phyloP scores from a whole-genome alignment of 2,113 vertebrate genomes.

The Cyprinodon brontotheroides region DNA sequence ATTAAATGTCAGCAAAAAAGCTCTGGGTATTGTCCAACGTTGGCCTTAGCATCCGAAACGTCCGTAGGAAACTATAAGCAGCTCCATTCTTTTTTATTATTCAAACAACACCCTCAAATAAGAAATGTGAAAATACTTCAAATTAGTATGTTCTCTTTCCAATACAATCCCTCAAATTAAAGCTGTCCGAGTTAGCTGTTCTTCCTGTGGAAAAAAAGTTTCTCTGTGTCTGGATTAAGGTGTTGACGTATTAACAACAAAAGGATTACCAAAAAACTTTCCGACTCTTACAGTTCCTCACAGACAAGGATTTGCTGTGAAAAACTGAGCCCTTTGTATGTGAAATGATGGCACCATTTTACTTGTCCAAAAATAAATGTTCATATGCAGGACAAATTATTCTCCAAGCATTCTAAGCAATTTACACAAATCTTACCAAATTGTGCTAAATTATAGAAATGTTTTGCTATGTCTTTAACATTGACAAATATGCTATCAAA shows the following conservation, averaged over 20 bases:
- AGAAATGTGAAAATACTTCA: conserved; percentile 44
- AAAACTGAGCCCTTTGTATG: not conserved
- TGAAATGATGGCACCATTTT: not conserved
- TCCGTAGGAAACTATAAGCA: conserved; percentile 50
- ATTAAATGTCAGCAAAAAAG: conserved; percentile 61
- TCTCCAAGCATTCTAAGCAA: too few relatives aligned
- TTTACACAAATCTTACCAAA: too few relatives aligned
- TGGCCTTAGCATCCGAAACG: conserved; percentile 24
- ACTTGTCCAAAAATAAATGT: not conserved
- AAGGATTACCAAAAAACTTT: not conserved
- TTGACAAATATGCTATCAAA: not conserved
- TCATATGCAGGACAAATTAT: not conserved
- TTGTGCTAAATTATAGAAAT: not conserved
- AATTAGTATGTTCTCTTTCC: conserved; percentile 32
- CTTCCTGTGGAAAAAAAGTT: not conserved
- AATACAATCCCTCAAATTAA: not conserved
- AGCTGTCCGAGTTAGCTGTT: not conserved
- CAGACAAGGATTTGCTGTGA: not conserved
- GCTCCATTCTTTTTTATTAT: conserved; percentile 50
- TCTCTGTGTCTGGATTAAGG: not conserved
- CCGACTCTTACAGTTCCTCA: not conserved
- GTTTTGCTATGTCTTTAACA: not conserved
- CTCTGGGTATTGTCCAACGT: conserved; percentile 51
- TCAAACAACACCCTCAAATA: conserved; percentile 34
- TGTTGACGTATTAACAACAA: not conserved